A percentile compares a stretch with the other conserved stretches of the same genome.
These are phyloP conservation scores for Chaetophractus vellerosus DNA, from an alignment of 2,797 vertebrate species.

Conservation along the genomic window DNA sequence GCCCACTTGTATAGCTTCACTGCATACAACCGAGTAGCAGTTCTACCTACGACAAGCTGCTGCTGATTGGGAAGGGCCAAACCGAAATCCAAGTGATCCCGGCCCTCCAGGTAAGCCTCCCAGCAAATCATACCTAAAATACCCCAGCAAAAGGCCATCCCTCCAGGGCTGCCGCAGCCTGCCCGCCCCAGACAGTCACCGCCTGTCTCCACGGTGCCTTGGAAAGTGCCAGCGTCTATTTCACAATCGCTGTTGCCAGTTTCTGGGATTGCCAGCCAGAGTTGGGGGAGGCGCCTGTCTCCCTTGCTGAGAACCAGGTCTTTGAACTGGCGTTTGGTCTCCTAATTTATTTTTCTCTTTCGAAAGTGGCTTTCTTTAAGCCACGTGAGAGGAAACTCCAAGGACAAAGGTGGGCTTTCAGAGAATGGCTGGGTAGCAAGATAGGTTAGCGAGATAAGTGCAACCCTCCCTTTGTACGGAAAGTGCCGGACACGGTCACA, in stretches of 20 bases:
- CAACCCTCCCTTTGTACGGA: background rate
- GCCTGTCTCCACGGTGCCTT: background rate
- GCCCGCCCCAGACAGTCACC: background rate
- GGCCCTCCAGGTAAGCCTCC: background rate
- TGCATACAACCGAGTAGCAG: background rate
- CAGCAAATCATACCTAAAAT: background rate
- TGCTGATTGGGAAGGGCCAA: background rate
- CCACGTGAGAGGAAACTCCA: conserved; percentile 5
- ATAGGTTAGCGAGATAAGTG: conserved; percentile 6
- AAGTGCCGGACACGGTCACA: background rate
- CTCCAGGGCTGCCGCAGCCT: background rate
- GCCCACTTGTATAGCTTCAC: background rate
- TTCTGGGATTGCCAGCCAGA: background rate
- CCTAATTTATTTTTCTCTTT: conserved; percentile 43
- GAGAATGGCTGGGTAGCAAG: conserved; percentile 4
- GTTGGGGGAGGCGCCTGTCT: conserved; percentile 25
- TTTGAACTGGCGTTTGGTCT: conserved; percentile 49
- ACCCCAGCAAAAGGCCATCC: background rate
- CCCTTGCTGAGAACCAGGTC: background rate
- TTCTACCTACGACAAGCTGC: background rate
- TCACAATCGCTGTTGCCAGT: background rate
- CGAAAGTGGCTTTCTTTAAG: conserved; percentile 44
- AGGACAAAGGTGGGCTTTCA: conserved; percentile 14
- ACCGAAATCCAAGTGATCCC: background rate
- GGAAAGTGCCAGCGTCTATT: background rate